Evolutionary conservation across 2,888 invertebrate genomes (phyloP), one percentile per base, ranked within the genome.

Genomic region (Callosobruchus maculatus): DNA sequence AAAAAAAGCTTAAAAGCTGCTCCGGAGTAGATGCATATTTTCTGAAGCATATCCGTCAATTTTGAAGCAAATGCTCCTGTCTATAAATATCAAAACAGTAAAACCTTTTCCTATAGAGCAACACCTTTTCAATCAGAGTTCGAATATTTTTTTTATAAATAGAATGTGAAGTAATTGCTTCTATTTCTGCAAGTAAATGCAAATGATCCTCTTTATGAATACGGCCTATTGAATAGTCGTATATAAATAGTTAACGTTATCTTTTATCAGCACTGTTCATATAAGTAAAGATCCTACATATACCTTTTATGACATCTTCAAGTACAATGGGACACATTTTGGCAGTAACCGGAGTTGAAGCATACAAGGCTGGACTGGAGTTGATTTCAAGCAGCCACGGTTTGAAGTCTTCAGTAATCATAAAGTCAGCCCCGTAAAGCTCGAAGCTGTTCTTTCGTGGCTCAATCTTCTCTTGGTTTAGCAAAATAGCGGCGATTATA

Each of bases 311-410:
- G 22, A 95, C 90, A 87, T 97, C 97, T 81, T 95, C 92, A 21
- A 97, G 86, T 3, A 95, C 95, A 80, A 90, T 90, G 2, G 94
- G 91, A 84, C 97, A 97, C 84, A 97, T 91, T 78, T 91, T 90
- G 0, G 94, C 92, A 0, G 97, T 97, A 18, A 97, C 92, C 74
- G 91, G 91, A 0, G 97, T 97, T 26, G 95, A 96, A 22, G 92
- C 90, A 76, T 91, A 89, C 87, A 97, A 91, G 86, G 96, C 94
- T 0, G 97, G 97, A 83, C 93, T 93, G 0, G 95, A 94, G 88
- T 98, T 97, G 78, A 97, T 96, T 89, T 98, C 97, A 81, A 98
- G 94, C 76, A 97, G 88, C 93, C 96, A 97, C 0, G 97, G 96
- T 77, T 92, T 90, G 80, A 92, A 94, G 81, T 95, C 93, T 82